phyloP scores from a whole-genome alignment of 2,113 vertebrate genomes.

The Spizaetus ornatus region DNA sequence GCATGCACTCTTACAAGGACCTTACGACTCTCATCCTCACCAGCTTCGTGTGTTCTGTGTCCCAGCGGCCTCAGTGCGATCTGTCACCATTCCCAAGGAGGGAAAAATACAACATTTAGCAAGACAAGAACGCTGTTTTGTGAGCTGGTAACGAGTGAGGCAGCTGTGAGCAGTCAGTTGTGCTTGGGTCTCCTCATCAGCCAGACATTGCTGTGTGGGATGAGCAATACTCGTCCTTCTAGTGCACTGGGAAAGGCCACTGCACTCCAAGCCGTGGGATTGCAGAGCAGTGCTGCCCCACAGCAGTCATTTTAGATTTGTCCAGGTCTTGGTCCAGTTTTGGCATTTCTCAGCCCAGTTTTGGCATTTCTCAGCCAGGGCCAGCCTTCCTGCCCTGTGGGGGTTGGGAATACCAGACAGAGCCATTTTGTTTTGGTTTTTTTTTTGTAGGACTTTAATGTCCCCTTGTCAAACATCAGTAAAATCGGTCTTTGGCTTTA shows the following conservation, averaged over 20 bases:
- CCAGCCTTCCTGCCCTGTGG: neutral
- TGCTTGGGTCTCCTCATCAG: neutral
- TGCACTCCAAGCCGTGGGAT: neutral
- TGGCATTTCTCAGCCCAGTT: neutral
- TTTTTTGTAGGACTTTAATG: neutral
- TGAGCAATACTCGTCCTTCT: neutral
- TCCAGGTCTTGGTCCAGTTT: neutral
- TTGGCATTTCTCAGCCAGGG: neutral
- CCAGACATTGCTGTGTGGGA: fast-evolving
- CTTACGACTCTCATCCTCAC: fast-evolving
- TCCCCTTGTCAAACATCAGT: neutral
- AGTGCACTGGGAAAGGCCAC: neutral
- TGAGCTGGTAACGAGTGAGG: neutral
- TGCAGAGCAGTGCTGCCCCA: neutral
- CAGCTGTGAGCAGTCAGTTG: neutral
- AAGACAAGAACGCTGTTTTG: neutral
- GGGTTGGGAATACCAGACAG: too few species aligned
- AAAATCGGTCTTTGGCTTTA: neutral
- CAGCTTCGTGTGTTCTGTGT: neutral
- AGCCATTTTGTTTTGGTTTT: neutral
- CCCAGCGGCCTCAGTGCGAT: neutral
- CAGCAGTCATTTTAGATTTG: neutral
- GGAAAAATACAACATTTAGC: neutral
- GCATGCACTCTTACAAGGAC: fast-evolving
- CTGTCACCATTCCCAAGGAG: neutral